Evolutionary conservation across 1,140 invertebrate genomes (phyloP).

Genomic region (roundworm (Caenorhabditis elegans)): DNA sequence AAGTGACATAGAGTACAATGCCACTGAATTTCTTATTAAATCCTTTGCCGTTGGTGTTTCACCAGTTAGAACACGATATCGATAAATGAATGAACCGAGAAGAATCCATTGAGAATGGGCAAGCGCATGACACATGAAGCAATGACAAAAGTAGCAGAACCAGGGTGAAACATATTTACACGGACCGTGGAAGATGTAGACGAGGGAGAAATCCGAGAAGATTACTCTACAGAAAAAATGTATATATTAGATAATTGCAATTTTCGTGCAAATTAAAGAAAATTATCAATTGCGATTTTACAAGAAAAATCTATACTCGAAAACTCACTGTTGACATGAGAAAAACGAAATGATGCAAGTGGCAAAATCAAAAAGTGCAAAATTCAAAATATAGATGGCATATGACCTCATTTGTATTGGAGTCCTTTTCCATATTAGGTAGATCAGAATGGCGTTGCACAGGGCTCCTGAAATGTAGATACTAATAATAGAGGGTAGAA

Average conservation of each 20-base stretch:
- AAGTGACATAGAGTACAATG: not conserved
- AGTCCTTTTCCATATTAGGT: not conserved
- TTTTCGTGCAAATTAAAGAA: no score
- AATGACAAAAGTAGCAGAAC: constrained; percentile 31
- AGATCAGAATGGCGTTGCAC: not conserved
- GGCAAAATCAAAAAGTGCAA: constrained; percentile 4
- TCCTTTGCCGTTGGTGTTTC: not conserved
- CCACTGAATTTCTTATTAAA: not conserved
- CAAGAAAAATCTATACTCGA: not conserved
- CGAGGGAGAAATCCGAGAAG: constrained; percentile 16
- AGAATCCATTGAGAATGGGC: constrained; percentile 38
- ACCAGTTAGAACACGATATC: not conserved
- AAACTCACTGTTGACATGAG: not conserved
- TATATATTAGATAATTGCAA: no score
- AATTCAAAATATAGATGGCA: constrained; percentile 2
- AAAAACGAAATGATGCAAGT: constrained; percentile 9
- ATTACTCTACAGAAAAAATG: no score
- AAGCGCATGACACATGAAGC: constrained; percentile 21
- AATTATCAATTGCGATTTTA: no score
- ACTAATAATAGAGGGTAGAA: no score
- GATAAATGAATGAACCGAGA: constrained; percentile 25
- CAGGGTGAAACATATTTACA: not conserved
- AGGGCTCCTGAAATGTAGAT: not conserved
- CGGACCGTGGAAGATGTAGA: constrained; percentile 26
- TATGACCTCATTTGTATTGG: not conserved